phyloP scores from a whole-genome alignment of 2,888 invertebrate species.

The Eurois occulta region DNA sequence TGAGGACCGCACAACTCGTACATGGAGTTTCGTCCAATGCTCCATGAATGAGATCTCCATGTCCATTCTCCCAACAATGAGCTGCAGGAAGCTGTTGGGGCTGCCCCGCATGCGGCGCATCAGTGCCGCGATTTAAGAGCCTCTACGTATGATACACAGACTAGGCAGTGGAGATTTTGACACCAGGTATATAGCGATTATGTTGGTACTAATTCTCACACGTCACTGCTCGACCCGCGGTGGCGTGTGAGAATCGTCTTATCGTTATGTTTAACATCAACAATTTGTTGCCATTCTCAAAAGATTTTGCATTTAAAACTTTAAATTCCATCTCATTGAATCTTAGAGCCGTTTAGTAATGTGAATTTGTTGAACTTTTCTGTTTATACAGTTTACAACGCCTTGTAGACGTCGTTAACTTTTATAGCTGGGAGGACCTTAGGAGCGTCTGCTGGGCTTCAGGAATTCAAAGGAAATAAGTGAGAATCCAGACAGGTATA shows the following conservation, averaged over 20 bases:
- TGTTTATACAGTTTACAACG: slow-evolving; percentile 6
- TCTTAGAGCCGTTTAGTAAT: slow-evolving; percentile 5
- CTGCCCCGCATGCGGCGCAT: no score
- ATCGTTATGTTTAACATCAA: not conserved
- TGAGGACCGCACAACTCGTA: no score
- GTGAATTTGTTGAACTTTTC: slow-evolving; percentile 30
- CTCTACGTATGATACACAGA: not conserved
- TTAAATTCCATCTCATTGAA: slow-evolving; percentile 12
- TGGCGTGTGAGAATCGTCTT: not conserved
- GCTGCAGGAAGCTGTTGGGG: no score
- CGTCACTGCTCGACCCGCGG: not conserved
- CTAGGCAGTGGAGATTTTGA: no score
- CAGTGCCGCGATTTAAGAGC: no score
- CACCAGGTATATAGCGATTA: not conserved
- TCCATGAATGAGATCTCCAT: no score
- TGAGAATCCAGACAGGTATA: slow-evolving; percentile 16
- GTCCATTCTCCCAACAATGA: no score
- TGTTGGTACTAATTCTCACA: not conserved
- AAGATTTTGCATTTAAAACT: not conserved
- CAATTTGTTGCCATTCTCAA: not conserved
- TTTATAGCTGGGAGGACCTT: slow-evolving; percentile 21
- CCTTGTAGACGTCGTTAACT: slow-evolving; percentile 49
- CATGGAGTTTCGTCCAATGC: no score
- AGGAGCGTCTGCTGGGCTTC: not conserved
- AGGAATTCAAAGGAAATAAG: not conserved